A percentile compares a stretch with the other conserved stretches of the same genome.
These are phyloP conservation scores for Girardia tigrina DNA, from an alignment of 2,888 invertebrate species.

Conservation along the genomic window DNA sequence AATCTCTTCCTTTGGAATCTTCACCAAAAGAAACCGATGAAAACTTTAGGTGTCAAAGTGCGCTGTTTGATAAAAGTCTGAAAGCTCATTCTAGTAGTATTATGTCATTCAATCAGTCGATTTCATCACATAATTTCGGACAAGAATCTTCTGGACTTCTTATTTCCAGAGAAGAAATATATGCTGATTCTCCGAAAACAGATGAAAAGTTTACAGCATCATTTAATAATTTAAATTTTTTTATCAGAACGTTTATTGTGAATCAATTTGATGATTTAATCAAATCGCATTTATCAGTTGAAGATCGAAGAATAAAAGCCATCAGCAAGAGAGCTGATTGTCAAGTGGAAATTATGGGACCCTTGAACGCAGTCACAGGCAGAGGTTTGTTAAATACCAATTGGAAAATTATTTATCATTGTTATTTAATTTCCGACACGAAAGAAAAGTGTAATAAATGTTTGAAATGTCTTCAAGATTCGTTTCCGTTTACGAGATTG, in stretches of 20 bases:
- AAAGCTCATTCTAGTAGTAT: too few relatives aligned
- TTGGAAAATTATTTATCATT: background rate
- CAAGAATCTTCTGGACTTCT: too few relatives aligned
- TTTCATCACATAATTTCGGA: too few relatives aligned
- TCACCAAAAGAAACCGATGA: too few relatives aligned
- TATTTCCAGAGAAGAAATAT: too few relatives aligned
- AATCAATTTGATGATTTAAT: conserved; percentile 10
- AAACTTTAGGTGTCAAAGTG: too few relatives aligned
- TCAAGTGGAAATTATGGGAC: background rate
- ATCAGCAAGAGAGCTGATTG: background rate
- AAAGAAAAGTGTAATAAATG: conserved; percentile 6
- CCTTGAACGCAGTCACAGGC: background rate
- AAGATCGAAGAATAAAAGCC: background rate
- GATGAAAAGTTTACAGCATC: too few relatives aligned
- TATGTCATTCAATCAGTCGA: too few relatives aligned
- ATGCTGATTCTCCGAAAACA: too few relatives aligned
- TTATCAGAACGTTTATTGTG: background rate
- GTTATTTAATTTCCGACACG: background rate
- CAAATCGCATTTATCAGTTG: background rate
- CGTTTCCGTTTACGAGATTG: background rate
- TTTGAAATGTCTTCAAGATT: conserved; percentile 14
- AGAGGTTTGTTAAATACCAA: background rate
- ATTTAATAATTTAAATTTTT: too few relatives aligned
- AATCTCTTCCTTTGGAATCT: too few relatives aligned
- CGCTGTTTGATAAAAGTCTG: too few relatives aligned